A percentile compares a stretch with the other conserved stretches of the same genome.
phyloP scores from a whole-genome alignment of 2,797 vertebrate species.

The Onychomys leucogaster region DNA sequence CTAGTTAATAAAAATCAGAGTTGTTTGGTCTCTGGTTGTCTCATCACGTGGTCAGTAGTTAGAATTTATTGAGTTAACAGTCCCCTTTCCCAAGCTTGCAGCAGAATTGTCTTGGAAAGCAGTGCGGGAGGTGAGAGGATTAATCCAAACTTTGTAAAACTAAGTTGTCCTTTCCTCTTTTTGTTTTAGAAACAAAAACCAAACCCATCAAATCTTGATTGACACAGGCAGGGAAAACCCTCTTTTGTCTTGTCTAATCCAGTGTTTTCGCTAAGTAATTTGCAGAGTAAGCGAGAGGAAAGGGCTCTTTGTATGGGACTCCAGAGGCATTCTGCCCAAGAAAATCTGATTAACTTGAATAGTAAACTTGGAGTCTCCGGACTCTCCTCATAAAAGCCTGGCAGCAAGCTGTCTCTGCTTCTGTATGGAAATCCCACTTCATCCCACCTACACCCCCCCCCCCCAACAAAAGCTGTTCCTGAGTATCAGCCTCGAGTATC shows the following conservation, averaged over 20 bases:
- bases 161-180: constrained; percentile 69
- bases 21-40: constrained; percentile 8
- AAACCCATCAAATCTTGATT: constrained; percentile 58
- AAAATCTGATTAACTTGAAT: constrained; percentile 70
- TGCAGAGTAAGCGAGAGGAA: constrained; percentile 52
- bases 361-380: neutral
- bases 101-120: constrained; percentile 53
- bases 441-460: neutral
- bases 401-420: constrained; percentile 24
- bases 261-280: constrained; percentile 69
- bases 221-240: neutral
- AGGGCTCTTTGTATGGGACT: constrained; percentile 58
- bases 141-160: constrained; percentile 62
- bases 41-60: neutral
- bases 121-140: constrained; percentile 45
- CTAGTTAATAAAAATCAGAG: constrained; percentile 18
- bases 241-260: constrained; percentile 70
- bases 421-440: constrained; percentile 35
- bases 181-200: constrained; percentile 63
- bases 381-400: constrained; percentile 3
- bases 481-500: neutral
- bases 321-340: constrained; percentile 54
- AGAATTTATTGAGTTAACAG: constrained; percentile 21
- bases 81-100: constrained; percentile 50
- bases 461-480: neutral